These are phyloP conservation scores for Psittacus erithacus DNA, from an alignment of 2,113 vertebrate species.

Conservation along the genomic window DNA sequence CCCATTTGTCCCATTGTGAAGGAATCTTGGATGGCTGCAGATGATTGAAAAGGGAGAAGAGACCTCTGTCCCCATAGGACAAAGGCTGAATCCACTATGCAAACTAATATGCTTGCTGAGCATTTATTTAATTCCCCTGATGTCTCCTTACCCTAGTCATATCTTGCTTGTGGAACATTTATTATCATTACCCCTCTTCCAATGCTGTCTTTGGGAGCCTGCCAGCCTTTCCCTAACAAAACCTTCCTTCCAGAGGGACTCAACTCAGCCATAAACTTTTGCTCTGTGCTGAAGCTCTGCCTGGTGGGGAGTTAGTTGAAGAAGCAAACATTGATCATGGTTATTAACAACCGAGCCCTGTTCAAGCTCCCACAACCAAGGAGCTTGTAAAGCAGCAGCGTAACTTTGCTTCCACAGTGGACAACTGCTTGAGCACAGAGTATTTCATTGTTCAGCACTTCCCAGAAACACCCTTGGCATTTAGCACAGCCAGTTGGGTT, in stretches of 20 bases:
- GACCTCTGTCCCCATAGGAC: background rate
- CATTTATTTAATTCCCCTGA: constrained; percentile 40
- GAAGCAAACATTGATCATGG: constrained; percentile 34
- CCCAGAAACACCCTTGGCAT: background rate
- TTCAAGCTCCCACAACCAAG: background rate
- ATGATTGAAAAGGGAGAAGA: constrained; percentile 8
- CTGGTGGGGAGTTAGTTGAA: constrained; percentile 17
- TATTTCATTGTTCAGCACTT: background rate
- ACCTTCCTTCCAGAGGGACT: constrained; percentile 37
- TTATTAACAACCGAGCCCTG: background rate
- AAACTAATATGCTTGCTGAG: constrained; percentile 33
- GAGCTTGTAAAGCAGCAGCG: constrained; percentile 4
- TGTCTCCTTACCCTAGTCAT: background rate
- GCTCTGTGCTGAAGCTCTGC: constrained; percentile 36
- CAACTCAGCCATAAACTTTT: constrained; percentile 41
- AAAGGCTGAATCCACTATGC: constrained; percentile 23
- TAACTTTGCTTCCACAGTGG: background rate
- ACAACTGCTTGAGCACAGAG: background rate
- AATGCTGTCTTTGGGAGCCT: constrained; percentile 48
- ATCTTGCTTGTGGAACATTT: constrained; percentile 33
- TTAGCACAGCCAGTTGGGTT: background rate
- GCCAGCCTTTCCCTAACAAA: constrained; percentile 61
- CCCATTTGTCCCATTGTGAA: background rate
- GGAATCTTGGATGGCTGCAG: constrained; percentile 30
- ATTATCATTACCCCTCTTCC: constrained; percentile 45